Evolutionary conservation across 2,113 vertebrate genomes (phyloP).

Genomic region (Pica pica): DNA sequence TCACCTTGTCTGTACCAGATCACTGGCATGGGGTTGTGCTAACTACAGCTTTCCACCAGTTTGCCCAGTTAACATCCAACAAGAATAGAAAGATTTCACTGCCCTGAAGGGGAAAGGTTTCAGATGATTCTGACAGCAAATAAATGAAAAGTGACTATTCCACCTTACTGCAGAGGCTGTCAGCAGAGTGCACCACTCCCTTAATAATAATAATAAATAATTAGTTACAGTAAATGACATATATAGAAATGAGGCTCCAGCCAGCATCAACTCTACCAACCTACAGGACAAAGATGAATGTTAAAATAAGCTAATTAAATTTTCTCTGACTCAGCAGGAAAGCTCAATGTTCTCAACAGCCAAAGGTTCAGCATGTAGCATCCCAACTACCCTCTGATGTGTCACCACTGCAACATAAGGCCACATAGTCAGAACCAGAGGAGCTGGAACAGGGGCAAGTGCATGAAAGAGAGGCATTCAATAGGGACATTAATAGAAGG

Average conservation of each 20-base stretch:
- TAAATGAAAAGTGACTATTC: neutral
- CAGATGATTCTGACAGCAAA: neutral
- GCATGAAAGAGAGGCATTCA: neutral
- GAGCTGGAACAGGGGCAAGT: neutral
- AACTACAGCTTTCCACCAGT: neutral
- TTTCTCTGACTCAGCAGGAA: constrained; percentile 40
- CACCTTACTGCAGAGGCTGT: neutral
- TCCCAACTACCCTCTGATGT: neutral
- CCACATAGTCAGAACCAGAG: neutral
- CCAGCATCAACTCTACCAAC: constrained; percentile 6
- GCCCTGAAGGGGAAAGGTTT: neutral
- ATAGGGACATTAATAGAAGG: neutral
- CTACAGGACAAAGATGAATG: neutral
- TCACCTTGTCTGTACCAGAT: neutral
- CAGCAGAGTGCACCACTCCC: neutral
- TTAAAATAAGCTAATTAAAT: constrained; percentile 52
- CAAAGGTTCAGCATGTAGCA: neutral
- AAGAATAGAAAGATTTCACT: neutral
- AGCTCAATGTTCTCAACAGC: neutral
- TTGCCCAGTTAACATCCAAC: neutral
- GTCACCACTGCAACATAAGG: neutral
- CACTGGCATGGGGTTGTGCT: neutral
- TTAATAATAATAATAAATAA: neutral
- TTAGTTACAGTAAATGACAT: constrained; percentile 25
- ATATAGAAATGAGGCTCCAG: constrained; percentile 6